Base-by-base conservation (phyloP, 30 jellyfish, hydroid and myxozoan species). In the Turritopsis dohrnii region DNA sequence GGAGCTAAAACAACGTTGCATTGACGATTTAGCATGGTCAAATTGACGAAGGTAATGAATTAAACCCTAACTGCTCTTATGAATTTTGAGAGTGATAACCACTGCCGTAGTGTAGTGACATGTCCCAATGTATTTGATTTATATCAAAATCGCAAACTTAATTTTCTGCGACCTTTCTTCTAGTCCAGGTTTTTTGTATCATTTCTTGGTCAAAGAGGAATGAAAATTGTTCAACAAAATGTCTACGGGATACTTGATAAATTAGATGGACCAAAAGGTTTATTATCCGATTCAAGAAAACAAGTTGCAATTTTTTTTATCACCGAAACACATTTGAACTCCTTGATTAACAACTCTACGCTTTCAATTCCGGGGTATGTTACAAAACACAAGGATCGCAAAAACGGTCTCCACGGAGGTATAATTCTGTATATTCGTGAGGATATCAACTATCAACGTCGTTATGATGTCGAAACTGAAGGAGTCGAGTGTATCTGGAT, bases 401-500 rank as follows among this genome's bases (percentile, higher is more conserved):
- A 83, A 83, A 73, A 83, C 20, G 90, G 88, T 54, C 72, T n/a
- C n/a, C n/a, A n/a, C n/a, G 72, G 72, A 54, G 72, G 72, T n/a
- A n/a, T 54, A 16, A 18, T 54, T 54, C n/a, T 18, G 18, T 54
- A 54, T 54, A 54, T 54, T 54, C 88, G 72, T 16, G 53, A 84
- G 53, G 90, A 75, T 84, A 75, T 84, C 24, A 84, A 52, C 26
- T 74, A 75, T 74, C 89, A 75, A 1, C 74, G 90, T 16, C 72
- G 72, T 54, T 54, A 16, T 54, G 72, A 54, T 54, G 18, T 54
- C 18, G 90, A 84, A 54, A 84, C 66, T 74, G 71, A 74, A 72
- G 90, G 90, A 41, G 28, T 84, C 27, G 90, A 84, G 83, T 81
- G 81, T 81, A 74, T 84, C 16, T 84, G 88, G 90, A 84, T 84